Evolutionary conservation across 2,113 vertebrate genomes (phyloP), one percentile per base, ranked within the genome.

Genomic region (Bufo gargarizans): DNA sequence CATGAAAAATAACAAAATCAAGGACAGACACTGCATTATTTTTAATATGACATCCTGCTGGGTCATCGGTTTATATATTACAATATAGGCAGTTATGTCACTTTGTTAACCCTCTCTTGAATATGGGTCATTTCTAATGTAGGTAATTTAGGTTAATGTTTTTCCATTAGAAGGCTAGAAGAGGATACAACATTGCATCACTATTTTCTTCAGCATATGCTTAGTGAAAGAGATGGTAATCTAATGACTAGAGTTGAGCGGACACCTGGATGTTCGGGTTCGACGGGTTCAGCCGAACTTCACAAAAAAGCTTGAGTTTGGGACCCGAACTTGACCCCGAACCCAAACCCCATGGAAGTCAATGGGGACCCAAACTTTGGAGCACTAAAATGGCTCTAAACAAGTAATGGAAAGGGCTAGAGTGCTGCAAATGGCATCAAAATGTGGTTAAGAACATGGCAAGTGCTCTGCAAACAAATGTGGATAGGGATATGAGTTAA

Each of bases 31-130:
- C 78, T 88, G 84, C 81, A 77, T 84, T 77, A 77, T 84, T 88
- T 82, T 88, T 88, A 88, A 88, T 88, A 88, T 88, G 81, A 84
- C 72, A 67, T 88, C 87, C 87, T 84, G 87, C 87, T 88, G 80
- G 87, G 87, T 88, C 87, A 88, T 45, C 77, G 78, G n/a, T 33
- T 84, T 72, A 58, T 59, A 84, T 88, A 78, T 58, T 67, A 56
- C 77, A 88, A 77, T 84, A 16, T 7, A 77, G n/a, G 43, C 13
- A 78, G 49, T 88, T 71, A 88, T 84, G 72, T 65, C 72, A 77
- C 59, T 55, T 50, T 69, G 17, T 84, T 84, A 88, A 88, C 81
- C 58, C 45, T 84, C 53, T 17, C 20, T n/a, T 77, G 0, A 65
- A 63, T 69, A 50, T 69, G 47, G 45, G 61, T 69, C 81, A 83